These are phyloP conservation scores for Pluvialis apricaria DNA, from an alignment of 2,113 vertebrate genomes.

Conservation along the genomic window DNA sequence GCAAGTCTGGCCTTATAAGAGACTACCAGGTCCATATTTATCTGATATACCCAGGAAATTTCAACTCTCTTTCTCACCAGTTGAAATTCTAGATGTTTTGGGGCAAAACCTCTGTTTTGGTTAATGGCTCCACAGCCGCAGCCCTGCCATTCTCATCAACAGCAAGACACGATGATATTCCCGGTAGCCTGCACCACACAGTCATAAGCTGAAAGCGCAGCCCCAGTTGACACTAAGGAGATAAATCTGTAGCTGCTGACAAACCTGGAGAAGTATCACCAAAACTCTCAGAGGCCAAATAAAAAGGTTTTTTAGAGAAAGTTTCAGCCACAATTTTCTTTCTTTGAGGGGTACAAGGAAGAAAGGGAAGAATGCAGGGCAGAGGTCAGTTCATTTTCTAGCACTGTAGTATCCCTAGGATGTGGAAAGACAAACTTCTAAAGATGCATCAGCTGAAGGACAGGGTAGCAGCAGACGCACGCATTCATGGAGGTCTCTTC, in stretches of 20 bases:
- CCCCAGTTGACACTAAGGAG: not conserved
- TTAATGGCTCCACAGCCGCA: not conserved
- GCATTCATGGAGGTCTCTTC: rapidly evolving
- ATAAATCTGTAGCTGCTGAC: not conserved
- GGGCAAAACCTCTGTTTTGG: not conserved
- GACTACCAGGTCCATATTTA: not conserved
- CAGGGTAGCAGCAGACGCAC: not conserved
- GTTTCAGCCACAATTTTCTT: not conserved
- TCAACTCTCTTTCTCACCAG: not conserved
- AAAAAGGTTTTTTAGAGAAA: not conserved
- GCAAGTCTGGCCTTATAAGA: not conserved
- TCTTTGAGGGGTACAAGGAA: not conserved
- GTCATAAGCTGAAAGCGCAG: not conserved
- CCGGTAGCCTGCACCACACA: not conserved
- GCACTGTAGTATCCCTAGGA: not conserved
- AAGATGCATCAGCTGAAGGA: not conserved
- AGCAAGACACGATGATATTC: not conserved
- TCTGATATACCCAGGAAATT: not conserved
- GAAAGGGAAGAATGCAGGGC: rapidly evolving
- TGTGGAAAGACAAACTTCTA: not conserved
- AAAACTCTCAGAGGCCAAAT: not conserved
- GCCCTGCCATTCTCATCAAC: not conserved
- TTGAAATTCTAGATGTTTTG: not conserved
- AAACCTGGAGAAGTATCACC: not conserved
- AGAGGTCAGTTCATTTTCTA: not conserved